phyloP scores from a whole-genome alignment of 2,113 vertebrate species.

The Gnathonemus longibarbis region DNA sequence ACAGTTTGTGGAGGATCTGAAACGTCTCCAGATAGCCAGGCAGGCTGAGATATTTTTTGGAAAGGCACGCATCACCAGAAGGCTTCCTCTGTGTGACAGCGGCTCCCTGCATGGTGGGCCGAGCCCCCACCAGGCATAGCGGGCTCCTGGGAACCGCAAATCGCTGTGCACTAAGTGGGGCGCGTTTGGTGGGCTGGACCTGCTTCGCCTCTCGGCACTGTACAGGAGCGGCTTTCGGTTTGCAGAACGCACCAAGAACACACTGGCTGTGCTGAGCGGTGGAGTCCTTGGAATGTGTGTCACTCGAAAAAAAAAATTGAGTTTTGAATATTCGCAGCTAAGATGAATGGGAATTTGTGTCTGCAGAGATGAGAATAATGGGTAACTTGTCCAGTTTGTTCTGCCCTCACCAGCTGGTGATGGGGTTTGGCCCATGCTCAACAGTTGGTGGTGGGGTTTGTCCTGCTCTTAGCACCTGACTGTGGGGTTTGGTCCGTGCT shows the following conservation, averaged over 20 bases:
- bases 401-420: not conserved
- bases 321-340: not conserved
- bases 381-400: not conserved
- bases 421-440: not conserved
- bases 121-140: slow-evolving; percentile 40
- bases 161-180: slow-evolving; percentile 1
- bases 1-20: not conserved
- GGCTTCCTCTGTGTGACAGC: slow-evolving; percentile 31
- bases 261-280: not conserved
- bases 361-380: not conserved
- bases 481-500: not conserved
- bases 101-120: slow-evolving; percentile 31
- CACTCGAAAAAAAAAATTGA: not conserved
- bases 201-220: not conserved
- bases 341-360: not conserved
- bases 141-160: slow-evolving; percentile 26
- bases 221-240: not conserved
- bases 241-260: not conserved
- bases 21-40: not conserved
- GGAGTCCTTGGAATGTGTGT: not conserved
- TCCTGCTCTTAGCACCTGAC: not conserved
- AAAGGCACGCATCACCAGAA: slow-evolving; percentile 32
- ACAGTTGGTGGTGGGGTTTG: not conserved
- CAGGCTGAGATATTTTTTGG: slow-evolving; percentile 22
- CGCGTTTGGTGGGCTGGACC: not conserved